Percentiles rank a stretch among this genome's conserved stretches.
phyloP scores from a whole-genome alignment of 2,797 vertebrate species.

The Ceryle rudis region DNA sequence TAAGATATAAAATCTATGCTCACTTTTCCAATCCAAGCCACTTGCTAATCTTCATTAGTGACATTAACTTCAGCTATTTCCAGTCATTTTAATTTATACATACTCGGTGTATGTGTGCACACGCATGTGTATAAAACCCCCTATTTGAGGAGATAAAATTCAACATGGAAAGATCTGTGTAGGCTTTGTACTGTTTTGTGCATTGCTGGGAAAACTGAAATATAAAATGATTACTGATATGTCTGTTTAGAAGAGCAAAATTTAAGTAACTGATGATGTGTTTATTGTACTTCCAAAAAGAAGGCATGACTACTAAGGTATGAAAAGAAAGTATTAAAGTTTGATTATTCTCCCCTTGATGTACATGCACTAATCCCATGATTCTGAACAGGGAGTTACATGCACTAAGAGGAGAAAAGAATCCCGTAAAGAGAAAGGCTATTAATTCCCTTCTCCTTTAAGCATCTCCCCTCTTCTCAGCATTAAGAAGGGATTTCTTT shows the following conservation, averaged over 20 bases:
- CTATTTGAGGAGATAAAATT: neutral
- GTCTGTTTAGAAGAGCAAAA: constrained; percentile 57
- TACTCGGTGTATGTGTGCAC: neutral
- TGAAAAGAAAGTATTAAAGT: constrained; percentile 24
- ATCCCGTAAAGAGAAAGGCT: constrained; percentile 9
- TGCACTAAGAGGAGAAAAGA: constrained; percentile 61
- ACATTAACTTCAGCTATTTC: constrained; percentile 41
- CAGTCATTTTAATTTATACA: constrained; percentile 8
- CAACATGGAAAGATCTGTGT: neutral
- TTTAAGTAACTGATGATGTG: constrained; percentile 8
- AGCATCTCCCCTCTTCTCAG: constrained; percentile 22
- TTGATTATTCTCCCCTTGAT: constrained; percentile 58
- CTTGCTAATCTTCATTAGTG: constrained; percentile 38
- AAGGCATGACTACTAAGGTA: neutral
- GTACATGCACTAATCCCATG: constrained; percentile 70
- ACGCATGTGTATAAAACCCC: neutral
- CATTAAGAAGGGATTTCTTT: constrained; percentile 39
- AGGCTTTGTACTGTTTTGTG: neutral
- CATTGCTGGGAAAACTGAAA: neutral
- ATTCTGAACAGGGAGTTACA: constrained; percentile 23
- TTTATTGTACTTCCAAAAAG: constrained; percentile 25
- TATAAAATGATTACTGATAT: constrained; percentile 10
- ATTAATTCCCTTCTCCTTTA: constrained; percentile 37
- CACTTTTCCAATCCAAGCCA: constrained; percentile 44
- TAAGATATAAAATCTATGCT: constrained; percentile 64